A percentile compares a stretch with the other conserved stretches of the same genome.
Conservation (phyloP, 1,140 invertebrate species). For the Euschistus heros region DNA sequence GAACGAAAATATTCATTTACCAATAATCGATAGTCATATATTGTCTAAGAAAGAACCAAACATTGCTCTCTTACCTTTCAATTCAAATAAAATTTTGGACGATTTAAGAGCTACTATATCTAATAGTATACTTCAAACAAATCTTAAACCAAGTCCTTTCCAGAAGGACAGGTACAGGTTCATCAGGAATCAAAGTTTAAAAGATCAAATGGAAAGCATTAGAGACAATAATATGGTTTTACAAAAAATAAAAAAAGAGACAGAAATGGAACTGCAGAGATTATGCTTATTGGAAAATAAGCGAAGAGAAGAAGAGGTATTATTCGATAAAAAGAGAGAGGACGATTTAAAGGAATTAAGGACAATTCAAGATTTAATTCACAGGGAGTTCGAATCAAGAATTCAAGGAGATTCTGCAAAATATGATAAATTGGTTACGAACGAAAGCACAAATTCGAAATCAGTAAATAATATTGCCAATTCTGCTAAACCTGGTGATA, state of each 20-base stretch:
- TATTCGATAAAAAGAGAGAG: neutral
- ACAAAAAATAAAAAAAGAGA: neutral
- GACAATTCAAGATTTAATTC: neutral
- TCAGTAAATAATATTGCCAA: neutral
- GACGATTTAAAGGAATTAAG: neutral
- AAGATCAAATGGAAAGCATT: neutral
- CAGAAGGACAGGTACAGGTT: neutral
- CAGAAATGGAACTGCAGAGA: neutral
- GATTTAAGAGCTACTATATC: neutral
- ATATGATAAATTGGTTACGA: neutral
- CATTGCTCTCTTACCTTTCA: neutral
- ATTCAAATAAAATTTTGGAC: slow-evolving; percentile 1
- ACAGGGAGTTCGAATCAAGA: neutral
- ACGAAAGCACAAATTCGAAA: neutral
- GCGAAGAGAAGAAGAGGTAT: neutral
- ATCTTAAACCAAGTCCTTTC: neutral
- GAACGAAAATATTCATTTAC: neutral
- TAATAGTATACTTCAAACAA: neutral
- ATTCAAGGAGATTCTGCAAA: neutral
- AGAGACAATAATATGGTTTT: neutral
- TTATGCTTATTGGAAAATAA: neutral
- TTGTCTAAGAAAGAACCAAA: neutral
- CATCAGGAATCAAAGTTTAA: neutral
- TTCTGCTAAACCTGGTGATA: neutral
- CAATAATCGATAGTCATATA: neutral